Conservation (phyloP, 2,113 vertebrate species). For the Prunella himalayana region DNA sequence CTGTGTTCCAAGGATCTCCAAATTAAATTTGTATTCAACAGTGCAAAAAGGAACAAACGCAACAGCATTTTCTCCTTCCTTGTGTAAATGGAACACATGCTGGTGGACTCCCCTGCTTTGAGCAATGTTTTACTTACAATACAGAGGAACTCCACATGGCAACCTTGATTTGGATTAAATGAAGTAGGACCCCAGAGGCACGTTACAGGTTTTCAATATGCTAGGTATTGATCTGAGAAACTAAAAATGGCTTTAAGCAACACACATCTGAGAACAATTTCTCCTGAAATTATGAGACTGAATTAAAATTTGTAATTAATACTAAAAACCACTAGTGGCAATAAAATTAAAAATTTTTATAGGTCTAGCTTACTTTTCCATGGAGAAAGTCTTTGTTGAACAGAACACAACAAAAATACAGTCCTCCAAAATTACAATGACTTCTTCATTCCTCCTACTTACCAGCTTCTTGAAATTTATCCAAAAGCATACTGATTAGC, state of each 20-base stretch:
- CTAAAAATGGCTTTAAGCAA: conserved; percentile 63
- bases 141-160: conserved; percentile 65
- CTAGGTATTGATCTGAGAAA: conserved; percentile 59
- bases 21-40: neutral
- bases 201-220: conserved; percentile 54
- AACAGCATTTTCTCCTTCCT: conserved; percentile 51
- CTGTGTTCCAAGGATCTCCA: conserved; percentile 20
- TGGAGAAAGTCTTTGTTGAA: neutral
- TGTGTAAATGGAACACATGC: conserved; percentile 49
- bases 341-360: neutral
- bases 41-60: conserved; percentile 19
- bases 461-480: neutral
- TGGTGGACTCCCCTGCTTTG: conserved; percentile 57
- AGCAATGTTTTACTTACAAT: conserved; percentile 62
- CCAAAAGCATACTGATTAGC: neutral
- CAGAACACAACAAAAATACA: neutral
- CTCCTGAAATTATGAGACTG: conserved; percentile 38
- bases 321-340: neutral
- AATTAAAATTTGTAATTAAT: conserved; percentile 13
- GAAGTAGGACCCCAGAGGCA: conserved; percentile 60
- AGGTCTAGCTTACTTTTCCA: neutral
- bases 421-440: neutral
- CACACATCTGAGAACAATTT: conserved; percentile 3
- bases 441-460: neutral
- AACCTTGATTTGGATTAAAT: conserved; percentile 66